Percentiles rank a stretch among this genome's conserved stretches.
phyloP scores from a whole-genome alignment of 2,797 vertebrate genomes.

The Typhlichthys subterraneus region DNA sequence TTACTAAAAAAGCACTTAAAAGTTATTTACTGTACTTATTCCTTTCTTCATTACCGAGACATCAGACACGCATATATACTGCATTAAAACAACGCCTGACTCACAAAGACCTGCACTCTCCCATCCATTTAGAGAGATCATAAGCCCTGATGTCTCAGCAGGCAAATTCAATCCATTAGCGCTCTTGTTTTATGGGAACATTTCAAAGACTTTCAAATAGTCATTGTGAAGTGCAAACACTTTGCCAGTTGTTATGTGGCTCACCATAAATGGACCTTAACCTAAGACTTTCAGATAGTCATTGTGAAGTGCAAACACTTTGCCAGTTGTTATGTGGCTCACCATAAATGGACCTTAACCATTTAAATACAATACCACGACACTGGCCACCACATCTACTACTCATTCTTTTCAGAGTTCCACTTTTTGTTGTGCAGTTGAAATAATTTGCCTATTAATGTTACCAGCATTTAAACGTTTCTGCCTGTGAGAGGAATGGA shows the following conservation, averaged over 20 bases:
- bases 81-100: slow-evolving; percentile 35
- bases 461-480: slow-evolving; percentile 32
- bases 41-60: not conserved
- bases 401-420: not conserved
- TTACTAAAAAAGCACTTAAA: not conserved
- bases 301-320: slow-evolving; percentile 56
- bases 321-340: slow-evolving; percentile 36
- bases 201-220: slow-evolving; percentile 47
- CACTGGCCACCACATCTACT: slow-evolving; percentile 14
- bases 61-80: slow-evolving; percentile 8
- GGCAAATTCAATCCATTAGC: slow-evolving; percentile 65
- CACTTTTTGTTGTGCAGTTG: slow-evolving; percentile 14
- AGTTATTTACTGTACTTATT: slow-evolving; percentile 12
- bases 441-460: slow-evolving; percentile 25
- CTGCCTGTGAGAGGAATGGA: slow-evolving; percentile 5
- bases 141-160: slow-evolving; percentile 45
- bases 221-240: slow-evolving; percentile 55
- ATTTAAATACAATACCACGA: slow-evolving; percentile 38
- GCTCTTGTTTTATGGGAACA: slow-evolving; percentile 57
- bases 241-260: slow-evolving; percentile 42
- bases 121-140: slow-evolving; percentile 43
- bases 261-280: slow-evolving; percentile 37
- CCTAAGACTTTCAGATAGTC: slow-evolving; percentile 44
- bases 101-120: slow-evolving; percentile 40
- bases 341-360: slow-evolving; percentile 37